Conservation (phyloP, 2,113 vertebrate genomes). For the Fulmarus glacialis region DNA sequence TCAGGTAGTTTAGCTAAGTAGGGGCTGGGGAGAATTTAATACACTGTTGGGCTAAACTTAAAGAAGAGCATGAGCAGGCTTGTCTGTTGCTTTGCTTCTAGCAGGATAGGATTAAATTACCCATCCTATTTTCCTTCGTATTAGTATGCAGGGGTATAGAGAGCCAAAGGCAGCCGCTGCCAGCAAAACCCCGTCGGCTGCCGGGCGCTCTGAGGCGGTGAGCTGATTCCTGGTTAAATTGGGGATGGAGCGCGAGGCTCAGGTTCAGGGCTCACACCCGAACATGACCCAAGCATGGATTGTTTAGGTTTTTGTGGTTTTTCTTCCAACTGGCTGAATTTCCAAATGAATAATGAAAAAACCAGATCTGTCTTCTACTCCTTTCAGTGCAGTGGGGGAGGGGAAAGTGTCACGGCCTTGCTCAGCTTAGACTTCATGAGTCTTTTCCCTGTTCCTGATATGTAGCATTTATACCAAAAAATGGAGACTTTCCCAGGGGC, state of each 20-base stretch:
- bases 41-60: slow-evolving; percentile 29
- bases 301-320: background rate
- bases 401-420: background rate
- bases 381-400: background rate
- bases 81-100: slow-evolving; percentile 6
- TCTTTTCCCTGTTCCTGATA: background rate
- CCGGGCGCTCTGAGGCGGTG: background rate
- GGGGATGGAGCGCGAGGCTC: background rate
- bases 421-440: background rate
- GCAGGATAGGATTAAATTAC: slow-evolving; percentile 11
- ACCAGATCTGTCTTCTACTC: background rate
- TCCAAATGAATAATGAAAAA: background rate
- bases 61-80: slow-evolving; percentile 34
- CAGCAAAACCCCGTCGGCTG: background rate
- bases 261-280: background rate
- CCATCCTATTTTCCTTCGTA: background rate
- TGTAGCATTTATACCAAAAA: background rate
- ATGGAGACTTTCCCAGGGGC: background rate
- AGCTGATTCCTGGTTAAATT: background rate
- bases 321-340: background rate
- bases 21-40: slow-evolving; percentile 21
- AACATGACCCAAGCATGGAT: background rate
- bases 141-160: background rate
- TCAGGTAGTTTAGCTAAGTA: slow-evolving; percentile 57
- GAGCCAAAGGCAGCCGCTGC: background rate